phyloP scores from a whole-genome alignment of 2,113 vertebrate genomes.

The Centropus bengalensis region DNA sequence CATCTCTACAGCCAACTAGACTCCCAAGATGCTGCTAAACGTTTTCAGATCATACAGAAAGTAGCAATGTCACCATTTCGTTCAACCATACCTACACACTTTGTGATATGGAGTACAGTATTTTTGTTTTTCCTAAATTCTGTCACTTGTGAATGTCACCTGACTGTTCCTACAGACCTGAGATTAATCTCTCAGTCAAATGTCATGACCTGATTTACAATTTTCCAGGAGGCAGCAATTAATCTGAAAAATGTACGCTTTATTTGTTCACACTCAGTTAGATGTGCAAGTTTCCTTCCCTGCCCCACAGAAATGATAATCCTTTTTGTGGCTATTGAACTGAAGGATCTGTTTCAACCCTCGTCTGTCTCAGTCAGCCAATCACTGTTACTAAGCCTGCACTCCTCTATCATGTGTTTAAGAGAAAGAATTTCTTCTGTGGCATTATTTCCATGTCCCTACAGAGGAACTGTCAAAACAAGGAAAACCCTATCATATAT shows the following conservation, averaged over 20 bases:
- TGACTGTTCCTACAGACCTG: background rate
- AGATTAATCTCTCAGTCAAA: background rate
- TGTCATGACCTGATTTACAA: background rate
- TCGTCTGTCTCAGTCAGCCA: background rate
- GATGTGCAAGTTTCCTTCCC: background rate
- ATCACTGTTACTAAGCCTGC: background rate
- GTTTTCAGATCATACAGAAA: fast-evolving
- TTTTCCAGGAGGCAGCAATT: background rate
- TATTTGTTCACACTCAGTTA: background rate
- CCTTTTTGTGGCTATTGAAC: background rate
- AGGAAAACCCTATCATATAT: background rate
- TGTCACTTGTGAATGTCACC: background rate
- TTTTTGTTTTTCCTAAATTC: fast-evolving
- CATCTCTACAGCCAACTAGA: background rate
- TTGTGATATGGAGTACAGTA: fast-evolving
- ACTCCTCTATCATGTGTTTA: background rate
- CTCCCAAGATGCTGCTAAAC: background rate
- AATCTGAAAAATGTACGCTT: background rate
- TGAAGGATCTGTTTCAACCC: background rate
- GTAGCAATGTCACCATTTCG: background rate
- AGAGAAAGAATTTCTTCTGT: background rate
- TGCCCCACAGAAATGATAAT: background rate
- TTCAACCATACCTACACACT: fast-evolving
- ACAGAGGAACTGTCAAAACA: background rate
- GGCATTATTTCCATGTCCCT: background rate